Base-by-base conservation (phyloP, 30 jellyfish, hydroid and myxozoan genomes). In the Hydractinia echinata region DNA sequence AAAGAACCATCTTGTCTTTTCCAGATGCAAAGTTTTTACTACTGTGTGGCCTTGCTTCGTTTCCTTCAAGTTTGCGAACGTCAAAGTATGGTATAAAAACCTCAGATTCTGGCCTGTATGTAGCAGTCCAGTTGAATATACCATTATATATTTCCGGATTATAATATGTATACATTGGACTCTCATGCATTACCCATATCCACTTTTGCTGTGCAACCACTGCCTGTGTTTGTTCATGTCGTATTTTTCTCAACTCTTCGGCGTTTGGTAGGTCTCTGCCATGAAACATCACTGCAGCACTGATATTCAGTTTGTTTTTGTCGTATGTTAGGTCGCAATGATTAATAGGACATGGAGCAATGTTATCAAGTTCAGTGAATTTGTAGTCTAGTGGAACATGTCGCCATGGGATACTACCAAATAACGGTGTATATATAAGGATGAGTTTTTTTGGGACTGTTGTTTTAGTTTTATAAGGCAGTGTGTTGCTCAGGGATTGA, bases 171-270 rank as follows among this genome's bases (percentile, higher is more conserved):
- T 68, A 73, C 56, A 58, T 8, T 4, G 98, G 98, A 19, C 89
- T 86, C 74, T 92, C 98, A 76, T 92, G 96, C 98, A 92, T 92
- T 80, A 77, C 61, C 80, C 82, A 92, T 7, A 92, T 83, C 98
- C 98, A 92, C 4, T 21, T 30, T 51, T 86, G 95, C 14, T 76
- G 48, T 1, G 79, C 66, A 30, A 30, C 44, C 10, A 62, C 76
- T 39, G 80, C 55, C 7, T 21, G 50, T 8, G 77, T 79, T 67
- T 74, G 72, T 52, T 60, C 60, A 30, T 30, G 44, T 52, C 89
- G 77, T 50, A 83, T 54, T 39, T 54, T 72, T 15, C 52, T 83
- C 73, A 72, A 39, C n/a, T 82, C 86, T 8, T 82, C 73, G 9
- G 66, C 83, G 13, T 67, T 71, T 14, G 94, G 98, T 70, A 92